These are phyloP conservation scores for Troglohyphantes excavatus DNA, from an alignment of 2,888 invertebrate species.

Conservation along the genomic window DNA sequence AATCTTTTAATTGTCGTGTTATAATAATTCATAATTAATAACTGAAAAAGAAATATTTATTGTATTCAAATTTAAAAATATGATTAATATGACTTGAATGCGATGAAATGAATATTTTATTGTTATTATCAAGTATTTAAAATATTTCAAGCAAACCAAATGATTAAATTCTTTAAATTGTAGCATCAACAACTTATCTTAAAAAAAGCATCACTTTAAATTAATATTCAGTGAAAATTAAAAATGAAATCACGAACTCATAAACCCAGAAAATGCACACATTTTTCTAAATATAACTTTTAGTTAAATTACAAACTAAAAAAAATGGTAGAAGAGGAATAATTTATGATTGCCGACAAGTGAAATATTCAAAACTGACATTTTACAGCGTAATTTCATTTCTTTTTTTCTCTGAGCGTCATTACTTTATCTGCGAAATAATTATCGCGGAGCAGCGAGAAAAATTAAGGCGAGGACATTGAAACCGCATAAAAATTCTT, in stretches of 20 bases:
- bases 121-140: too few relatives aligned
- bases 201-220: too few relatives aligned
- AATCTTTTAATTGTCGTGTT: too few relatives aligned
- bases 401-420: background rate
- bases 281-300: background rate
- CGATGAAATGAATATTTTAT: too few relatives aligned
- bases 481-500: constrained; percentile 6
- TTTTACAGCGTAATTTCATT: background rate
- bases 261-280: background rate
- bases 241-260: background rate
- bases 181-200: too few relatives aligned
- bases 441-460: background rate
- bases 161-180: too few relatives aligned
- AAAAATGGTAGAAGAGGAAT: background rate
- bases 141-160: too few relatives aligned
- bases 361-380: background rate
- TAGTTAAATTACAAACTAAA: background rate
- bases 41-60: too few relatives aligned
- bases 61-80: too few relatives aligned
- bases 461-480: constrained; percentile 11
- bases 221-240: background rate
- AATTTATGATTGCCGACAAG: background rate
- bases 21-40: too few relatives aligned
- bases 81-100: too few relatives aligned
- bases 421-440: background rate